Percentiles rank a stretch among this genome's conserved stretches.
Evolutionary conservation across 1,140 invertebrate genomes (phyloP).

Genomic region (Ectropis grisescens): DNA sequence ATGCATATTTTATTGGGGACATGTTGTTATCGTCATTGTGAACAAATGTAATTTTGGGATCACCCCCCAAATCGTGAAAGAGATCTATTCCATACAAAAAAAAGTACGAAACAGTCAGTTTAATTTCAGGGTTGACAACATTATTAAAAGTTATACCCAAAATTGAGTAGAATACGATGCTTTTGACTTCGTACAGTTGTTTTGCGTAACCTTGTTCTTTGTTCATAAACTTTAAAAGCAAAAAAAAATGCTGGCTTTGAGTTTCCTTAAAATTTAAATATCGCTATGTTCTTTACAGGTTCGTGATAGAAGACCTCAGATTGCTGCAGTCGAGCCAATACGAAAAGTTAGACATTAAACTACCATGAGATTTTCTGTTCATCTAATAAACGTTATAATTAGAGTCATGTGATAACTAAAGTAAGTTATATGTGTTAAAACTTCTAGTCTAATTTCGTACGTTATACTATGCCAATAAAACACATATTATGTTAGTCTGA

Average conservation of each 20-base stretch:
- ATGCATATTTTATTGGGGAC: not conserved
- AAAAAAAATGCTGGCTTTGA: not conserved
- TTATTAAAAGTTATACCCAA: not conserved
- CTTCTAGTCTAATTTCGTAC: too few relatives aligned
- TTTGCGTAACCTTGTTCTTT: not conserved
- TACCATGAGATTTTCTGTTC: slow-evolving; percentile 5
- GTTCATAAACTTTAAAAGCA: not conserved
- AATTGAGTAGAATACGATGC: not conserved
- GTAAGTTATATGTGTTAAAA: too few relatives aligned
- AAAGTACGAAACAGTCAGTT: not conserved
- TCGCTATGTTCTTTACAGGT: slow-evolving; percentile 31
- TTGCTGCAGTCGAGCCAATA: slow-evolving; percentile 12
- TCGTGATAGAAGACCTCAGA: slow-evolving; percentile 42
- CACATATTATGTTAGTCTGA: too few relatives aligned
- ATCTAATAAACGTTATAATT: not conserved
- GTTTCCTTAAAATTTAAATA: not conserved
- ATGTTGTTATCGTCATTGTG: too few relatives aligned
- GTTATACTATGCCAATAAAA: too few relatives aligned
- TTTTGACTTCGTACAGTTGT: not conserved
- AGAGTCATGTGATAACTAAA: too few relatives aligned
- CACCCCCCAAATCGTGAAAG: too few relatives aligned
- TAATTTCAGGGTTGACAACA: not conserved
- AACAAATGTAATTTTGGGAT: too few relatives aligned
- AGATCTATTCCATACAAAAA: too few relatives aligned
- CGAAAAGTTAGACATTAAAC: slow-evolving; percentile 16